Conservation (phyloP, 2,888 invertebrate genomes). For the Allygus modestus region DNA sequence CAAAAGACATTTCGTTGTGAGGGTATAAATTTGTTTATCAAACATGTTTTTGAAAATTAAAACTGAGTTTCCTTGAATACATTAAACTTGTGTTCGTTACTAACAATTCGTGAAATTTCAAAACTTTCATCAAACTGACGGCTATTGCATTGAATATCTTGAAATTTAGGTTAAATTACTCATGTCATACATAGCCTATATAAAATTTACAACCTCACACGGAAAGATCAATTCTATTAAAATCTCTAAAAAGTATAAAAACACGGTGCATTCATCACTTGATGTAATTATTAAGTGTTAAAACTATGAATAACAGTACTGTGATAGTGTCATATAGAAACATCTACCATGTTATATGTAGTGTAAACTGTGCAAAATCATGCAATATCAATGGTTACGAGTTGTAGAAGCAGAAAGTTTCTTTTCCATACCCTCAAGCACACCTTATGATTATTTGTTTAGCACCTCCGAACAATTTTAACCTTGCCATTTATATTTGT, state of each 20-base stretch:
- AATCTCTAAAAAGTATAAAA: background rate
- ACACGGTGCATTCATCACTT: background rate
- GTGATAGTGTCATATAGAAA: background rate
- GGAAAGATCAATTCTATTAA: background rate
- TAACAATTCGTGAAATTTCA: too few relatives aligned
- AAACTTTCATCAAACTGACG: too few relatives aligned
- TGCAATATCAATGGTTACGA: background rate
- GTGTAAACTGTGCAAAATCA: background rate
- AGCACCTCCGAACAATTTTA: background rate
- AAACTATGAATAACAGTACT: background rate
- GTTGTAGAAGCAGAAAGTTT: background rate
- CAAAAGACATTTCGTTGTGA: background rate
- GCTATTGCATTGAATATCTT: too few relatives aligned
- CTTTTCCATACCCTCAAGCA: background rate
- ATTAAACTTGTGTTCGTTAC: too few relatives aligned
- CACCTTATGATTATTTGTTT: background rate
- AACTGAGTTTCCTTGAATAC: too few relatives aligned
- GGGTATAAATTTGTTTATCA: background rate
- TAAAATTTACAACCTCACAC: conserved; percentile 7
- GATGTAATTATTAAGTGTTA: background rate
- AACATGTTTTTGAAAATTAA: too few relatives aligned
- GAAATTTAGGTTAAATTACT: too few relatives aligned
- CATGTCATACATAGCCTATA: too few relatives aligned
- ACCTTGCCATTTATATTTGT: background rate
- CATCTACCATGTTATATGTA: background rate